Percentiles rank a stretch among this genome's conserved stretches.
Conservation (phyloP, 1,140 invertebrate species). For the Drosophila watanabei region DNA sequence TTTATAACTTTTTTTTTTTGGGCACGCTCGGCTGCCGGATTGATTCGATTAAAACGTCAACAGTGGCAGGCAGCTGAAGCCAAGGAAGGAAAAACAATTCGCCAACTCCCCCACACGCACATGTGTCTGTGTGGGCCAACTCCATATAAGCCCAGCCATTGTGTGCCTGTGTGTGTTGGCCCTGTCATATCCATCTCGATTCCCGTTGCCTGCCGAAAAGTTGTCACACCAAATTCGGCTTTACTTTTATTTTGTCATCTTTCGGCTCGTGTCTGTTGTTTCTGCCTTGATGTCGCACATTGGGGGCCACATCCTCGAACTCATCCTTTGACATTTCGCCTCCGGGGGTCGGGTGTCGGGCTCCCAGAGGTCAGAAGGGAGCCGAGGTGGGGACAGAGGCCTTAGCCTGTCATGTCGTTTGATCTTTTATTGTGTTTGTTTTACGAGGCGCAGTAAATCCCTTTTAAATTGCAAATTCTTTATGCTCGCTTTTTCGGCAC, state of each 20-base stretch:
- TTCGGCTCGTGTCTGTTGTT: conserved; percentile 57
- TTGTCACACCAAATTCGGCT: conserved; percentile 81
- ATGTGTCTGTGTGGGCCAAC: conserved; percentile 11
- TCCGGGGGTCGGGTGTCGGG: conserved; percentile 33
- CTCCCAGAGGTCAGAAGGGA: conserved; percentile 11
- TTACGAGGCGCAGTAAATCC: conserved; percentile 81
- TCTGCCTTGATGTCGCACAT: conserved; percentile 32
- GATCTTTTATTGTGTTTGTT: conserved; percentile 84
- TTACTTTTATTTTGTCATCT: conserved; percentile 76
- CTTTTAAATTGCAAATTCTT: conserved; percentile 84
- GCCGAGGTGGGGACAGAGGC: conserved; percentile 34
- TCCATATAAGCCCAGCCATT: not conserved
- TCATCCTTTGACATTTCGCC: conserved; percentile 73
- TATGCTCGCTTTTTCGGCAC: conserved; percentile 74
- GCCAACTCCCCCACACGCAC: conserved; percentile 32
- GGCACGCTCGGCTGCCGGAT: conserved; percentile 58
- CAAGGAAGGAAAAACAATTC: conserved; percentile 71
- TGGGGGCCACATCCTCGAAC: conserved; percentile 24
- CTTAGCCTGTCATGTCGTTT: conserved; percentile 76
- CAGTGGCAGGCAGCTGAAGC: conserved; percentile 53
- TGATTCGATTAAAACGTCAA: conserved; percentile 84
- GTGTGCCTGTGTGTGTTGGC: conserved; percentile 45
- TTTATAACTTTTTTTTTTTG: conserved; percentile 68
- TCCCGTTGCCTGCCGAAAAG: conserved; percentile 61
- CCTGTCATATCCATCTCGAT: conserved; percentile 79